Evolutionary conservation across 1,140 invertebrate species (phyloP), one percentile per base, ranked within the genome.

Genomic region (Aradophagus sp.): DNA sequence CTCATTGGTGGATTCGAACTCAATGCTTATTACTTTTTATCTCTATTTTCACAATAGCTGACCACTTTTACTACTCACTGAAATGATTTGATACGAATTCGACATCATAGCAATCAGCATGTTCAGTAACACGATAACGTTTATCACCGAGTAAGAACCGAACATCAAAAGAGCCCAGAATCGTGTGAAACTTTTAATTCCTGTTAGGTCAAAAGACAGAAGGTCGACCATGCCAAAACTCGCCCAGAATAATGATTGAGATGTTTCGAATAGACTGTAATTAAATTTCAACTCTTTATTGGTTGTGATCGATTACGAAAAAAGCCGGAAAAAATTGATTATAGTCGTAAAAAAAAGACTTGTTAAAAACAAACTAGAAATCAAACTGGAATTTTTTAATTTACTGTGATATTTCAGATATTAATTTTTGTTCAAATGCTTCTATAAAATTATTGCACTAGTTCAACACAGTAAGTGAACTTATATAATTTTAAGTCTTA

Each of bases 21-120:
- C n/a, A n/a, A n/a, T n/a, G n/a, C n/a, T n/a, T n/a, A n/a, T n/a
- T n/a, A n/a, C n/a, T n/a, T n/a, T n/a, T n/a, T n/a, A n/a, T n/a
- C n/a, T n/a, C n/a, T n/a, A n/a, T n/a, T n/a, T 76, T 95, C 93
- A 72, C 97, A 96, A 78, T 96, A n/a, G n/a, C n/a, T n/a, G n/a
- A n/a, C n/a, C n/a, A n/a, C n/a, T n/a, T 23, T 27, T 17, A 15
- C 23, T 23, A 59, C 89, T 89, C 86, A 95, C 94, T 65, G 93
- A 95, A 73, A 97, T 97, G 20, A 93, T 93, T 85, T 96, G 93
- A 83, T 96, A 97, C 0, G 95, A 97, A 82, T 95, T 97, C 23
- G 93, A 95, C 95, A 97, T 97, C 95, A 97, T 97, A 74, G 96
- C 96, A 80, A 97, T 97, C 3, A 97, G 89, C 90, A 97, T 94